These are phyloP conservation scores for Lepilemur septentrionalis DNA, from an alignment of 2,797 vertebrate species.

Conservation along the genomic window DNA sequence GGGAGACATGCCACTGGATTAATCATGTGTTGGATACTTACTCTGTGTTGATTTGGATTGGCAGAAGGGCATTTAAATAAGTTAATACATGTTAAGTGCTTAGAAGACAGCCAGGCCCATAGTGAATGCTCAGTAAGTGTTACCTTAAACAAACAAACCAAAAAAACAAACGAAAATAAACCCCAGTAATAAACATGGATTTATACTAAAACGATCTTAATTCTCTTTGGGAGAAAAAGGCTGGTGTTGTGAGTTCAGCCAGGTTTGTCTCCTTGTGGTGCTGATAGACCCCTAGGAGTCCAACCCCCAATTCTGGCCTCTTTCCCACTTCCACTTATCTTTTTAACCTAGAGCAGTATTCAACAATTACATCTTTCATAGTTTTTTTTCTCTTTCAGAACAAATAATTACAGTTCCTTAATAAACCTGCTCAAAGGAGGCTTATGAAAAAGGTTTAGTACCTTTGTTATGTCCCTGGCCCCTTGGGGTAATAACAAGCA, in stretches of 20 bases:
- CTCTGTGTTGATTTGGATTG: neutral
- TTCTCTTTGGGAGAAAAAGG: neutral
- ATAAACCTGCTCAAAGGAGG: neutral
- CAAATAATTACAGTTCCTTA: slow-evolving; percentile 22
- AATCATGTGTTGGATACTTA: neutral
- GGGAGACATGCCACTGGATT: neutral
- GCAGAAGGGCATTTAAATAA: neutral
- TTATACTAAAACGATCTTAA: neutral
- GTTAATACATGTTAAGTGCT: neutral
- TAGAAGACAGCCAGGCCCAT: neutral
- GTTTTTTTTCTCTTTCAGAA: neutral
- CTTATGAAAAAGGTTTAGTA: neutral
- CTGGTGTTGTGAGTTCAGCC: neutral
- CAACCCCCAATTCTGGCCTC: neutral
- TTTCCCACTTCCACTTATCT: neutral
- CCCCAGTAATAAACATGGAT: neutral
- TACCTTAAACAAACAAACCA: neutral
- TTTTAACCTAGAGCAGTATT: neutral
- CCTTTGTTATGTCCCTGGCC: neutral
- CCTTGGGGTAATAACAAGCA: neutral
- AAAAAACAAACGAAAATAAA: neutral
- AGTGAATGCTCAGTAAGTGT: neutral
- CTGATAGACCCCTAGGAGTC: neutral
- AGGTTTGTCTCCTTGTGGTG: neutral
- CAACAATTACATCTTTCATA: neutral